These are phyloP conservation scores for Neosalanx taihuensis DNA, from an alignment of 2,797 vertebrate genomes.

Conservation along the genomic window DNA sequence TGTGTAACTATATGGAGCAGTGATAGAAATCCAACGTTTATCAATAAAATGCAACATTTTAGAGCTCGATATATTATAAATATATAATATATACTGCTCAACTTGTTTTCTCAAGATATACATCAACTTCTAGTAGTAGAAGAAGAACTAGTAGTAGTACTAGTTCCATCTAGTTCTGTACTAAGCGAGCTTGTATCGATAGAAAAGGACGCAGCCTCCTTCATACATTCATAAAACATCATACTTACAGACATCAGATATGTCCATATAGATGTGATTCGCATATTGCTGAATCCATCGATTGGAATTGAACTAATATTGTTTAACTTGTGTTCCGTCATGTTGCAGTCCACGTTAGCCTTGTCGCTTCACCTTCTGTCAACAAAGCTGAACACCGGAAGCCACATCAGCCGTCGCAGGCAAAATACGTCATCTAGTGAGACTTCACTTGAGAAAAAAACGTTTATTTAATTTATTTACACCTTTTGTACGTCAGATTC, in stretches of 20 bases:
- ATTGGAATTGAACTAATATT: conserved; percentile 70
- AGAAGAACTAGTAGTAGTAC: too few relatives aligned
- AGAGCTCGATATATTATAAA: too few relatives aligned
- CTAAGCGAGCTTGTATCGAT: too few relatives aligned
- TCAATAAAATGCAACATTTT: too few relatives aligned
- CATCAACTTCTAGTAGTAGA: too few relatives aligned
- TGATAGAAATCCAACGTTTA: too few relatives aligned
- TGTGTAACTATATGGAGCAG: too few relatives aligned
- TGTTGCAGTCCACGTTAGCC: conserved; percentile 32
- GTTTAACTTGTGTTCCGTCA: conserved; percentile 61
- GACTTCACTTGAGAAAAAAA: background rate
- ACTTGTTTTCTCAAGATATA: too few relatives aligned
- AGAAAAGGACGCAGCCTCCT: too few relatives aligned
- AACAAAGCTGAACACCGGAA: background rate
- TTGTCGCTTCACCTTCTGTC: background rate
- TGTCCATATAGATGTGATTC: conserved; percentile 77
- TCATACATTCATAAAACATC: background rate
- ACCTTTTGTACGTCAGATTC: too few relatives aligned
- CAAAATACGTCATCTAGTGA: conserved; percentile 11
- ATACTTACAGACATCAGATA: conserved; percentile 77
- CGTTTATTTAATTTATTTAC: background rate
- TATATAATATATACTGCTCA: too few relatives aligned
- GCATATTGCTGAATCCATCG: conserved; percentile 72
- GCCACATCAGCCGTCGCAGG: conserved; percentile 22
- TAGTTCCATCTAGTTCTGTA: too few relatives aligned